Evolutionary conservation across 1,140 invertebrate genomes (phyloP), one percentile per base, ranked within the genome.

Genomic region (Limonius californicus): DNA sequence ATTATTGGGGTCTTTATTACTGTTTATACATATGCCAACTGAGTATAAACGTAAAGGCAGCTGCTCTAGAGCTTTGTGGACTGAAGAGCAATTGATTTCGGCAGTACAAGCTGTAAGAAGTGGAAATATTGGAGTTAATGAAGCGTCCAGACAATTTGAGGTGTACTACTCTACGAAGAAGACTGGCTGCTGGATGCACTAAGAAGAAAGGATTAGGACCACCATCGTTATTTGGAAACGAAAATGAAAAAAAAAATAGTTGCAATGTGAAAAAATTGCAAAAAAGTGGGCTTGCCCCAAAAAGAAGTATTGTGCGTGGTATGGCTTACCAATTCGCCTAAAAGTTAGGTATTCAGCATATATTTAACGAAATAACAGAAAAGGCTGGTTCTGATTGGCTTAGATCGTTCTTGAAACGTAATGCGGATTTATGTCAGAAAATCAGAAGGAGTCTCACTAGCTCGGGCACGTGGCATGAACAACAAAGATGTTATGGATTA

Each of bases 311-410:
- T 14, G 60, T 61, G 21, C 47, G 53, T 45, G 15, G 9, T 43
- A 62, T 50, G 60, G 42, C 60, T 6, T 62, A 21, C 14, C 0
- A 50, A 18, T 20, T 62, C 1, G 60, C 54, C 11, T 2, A 56
- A 47, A 8, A 57, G 14, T 16, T 50, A 19, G 27, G 27, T 4
- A n/a, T 61, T 16, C 11, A 43, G 16, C 55, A 27, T 61, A 55
- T 18, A 57, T 69, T 65, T 23, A 54, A 62, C 15, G n/a, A n/a
- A n/a, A n/a, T n/a, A n/a, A 59, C 54, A 21, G 53, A 60, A 19
- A 68, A 59, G 7, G 74, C 75, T 35, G 69, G 69, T 19, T 47
- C 54, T n/a, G 74, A 77, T 57, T 76, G 76, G 75, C 68, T 72
- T 45, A 57, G 47, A 30, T 57, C 56, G 9, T 77, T 76, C 58